Evolutionary conservation across 2,888 invertebrate genomes (phyloP).

Genomic region (Trachelus stipa): DNA sequence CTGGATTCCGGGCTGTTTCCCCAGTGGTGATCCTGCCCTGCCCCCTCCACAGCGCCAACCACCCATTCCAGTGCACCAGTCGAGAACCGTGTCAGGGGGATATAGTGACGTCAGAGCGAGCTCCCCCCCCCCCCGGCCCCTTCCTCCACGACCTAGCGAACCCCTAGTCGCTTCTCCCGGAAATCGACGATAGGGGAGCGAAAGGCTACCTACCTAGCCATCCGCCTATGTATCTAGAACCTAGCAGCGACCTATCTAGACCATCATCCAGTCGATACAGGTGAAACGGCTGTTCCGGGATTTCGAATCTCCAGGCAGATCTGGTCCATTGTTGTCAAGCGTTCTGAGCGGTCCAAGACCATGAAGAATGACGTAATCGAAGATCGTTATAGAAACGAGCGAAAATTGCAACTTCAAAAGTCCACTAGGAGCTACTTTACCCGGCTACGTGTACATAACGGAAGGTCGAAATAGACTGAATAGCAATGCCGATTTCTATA

Average conservation of each 20-base stretch:
- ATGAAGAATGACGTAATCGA: background rate
- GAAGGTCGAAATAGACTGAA: background rate
- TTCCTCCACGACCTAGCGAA: background rate
- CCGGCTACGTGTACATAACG: background rate
- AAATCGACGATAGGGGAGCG: slow-evolving; percentile 3
- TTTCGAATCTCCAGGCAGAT: background rate
- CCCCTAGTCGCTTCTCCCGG: slow-evolving; percentile 3
- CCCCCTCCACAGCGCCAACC: background rate
- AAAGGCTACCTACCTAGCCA: background rate
- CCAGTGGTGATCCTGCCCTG: background rate
- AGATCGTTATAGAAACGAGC: background rate
- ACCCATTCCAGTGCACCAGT: background rate
- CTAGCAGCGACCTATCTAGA: background rate
- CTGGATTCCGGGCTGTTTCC: slow-evolving; percentile 1
- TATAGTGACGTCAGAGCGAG: slow-evolving; percentile 6
- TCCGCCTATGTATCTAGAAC: background rate
- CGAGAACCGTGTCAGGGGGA: slow-evolving; percentile 5
- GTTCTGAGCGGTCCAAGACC: background rate
- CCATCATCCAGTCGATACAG: slow-evolving; percentile 12
- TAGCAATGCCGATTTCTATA: background rate
- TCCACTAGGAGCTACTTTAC: background rate
- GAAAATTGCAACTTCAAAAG: background rate
- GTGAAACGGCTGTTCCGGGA: background rate
- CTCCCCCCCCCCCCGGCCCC: background rate
- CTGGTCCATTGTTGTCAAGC: background rate